phyloP scores from a whole-genome alignment of 2,797 vertebrate genomes.

The Alectoris magna region DNA sequence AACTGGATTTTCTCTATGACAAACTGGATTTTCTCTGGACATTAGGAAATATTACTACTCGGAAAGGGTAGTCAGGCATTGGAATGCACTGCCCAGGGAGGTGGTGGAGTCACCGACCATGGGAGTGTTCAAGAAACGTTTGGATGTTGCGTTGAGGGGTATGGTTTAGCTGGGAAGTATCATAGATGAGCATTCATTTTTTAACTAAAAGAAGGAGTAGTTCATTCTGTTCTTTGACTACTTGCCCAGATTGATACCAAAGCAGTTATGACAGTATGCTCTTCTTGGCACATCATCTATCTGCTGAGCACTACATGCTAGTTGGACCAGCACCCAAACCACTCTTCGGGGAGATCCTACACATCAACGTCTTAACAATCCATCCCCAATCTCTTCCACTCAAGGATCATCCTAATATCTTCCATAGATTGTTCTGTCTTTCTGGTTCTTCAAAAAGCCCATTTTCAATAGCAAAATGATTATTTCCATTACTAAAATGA shows the following conservation, averaged over 20 bases:
- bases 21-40: too few species aligned
- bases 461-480: neutral
- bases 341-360: neutral
- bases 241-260: neutral
- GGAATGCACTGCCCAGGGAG: too few species aligned
- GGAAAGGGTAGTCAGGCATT: too few species aligned
- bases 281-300: neutral
- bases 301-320: neutral
- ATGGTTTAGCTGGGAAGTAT: too few species aligned
- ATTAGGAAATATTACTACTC: too few species aligned
- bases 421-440: neutral
- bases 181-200: neutral
- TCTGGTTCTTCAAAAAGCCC: neutral
- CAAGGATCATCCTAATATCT: neutral
- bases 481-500: neutral
- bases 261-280: neutral
- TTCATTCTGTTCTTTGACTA: neutral
- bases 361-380: neutral
- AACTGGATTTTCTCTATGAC: too few species aligned
- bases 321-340: neutral
- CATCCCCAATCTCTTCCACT: neutral
- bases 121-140: too few species aligned
- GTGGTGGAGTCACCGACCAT: too few species aligned
- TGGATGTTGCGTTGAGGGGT: too few species aligned
- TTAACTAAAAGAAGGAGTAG: neutral